phyloP scores from a whole-genome alignment of 2,113 vertebrate genomes.

The Lophochroa leadbeateri region DNA sequence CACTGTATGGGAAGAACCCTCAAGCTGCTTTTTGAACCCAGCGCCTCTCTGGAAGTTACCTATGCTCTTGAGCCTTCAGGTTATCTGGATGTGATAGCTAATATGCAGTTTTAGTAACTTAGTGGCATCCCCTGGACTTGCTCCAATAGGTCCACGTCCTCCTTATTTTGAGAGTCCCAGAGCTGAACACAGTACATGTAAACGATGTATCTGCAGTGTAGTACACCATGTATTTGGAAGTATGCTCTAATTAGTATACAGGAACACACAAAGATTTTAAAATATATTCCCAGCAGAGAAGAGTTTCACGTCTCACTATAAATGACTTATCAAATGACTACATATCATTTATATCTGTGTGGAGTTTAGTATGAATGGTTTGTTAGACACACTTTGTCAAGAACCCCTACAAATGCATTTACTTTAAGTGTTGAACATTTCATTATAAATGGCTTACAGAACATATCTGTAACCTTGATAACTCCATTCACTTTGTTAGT shows the following conservation, averaged over 20 bases:
- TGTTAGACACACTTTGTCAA: slow-evolving; percentile 55
- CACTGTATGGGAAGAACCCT: fast-evolving
- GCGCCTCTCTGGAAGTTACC: not conserved
- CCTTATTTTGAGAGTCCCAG: not conserved
- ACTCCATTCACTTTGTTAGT: slow-evolving; percentile 72
- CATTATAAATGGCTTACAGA: slow-evolving; percentile 69
- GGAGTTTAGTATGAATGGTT: slow-evolving; percentile 39
- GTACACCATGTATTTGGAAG: not conserved
- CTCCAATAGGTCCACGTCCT: not conserved
- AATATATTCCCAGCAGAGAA: not conserved
- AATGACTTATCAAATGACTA: slow-evolving; percentile 36
- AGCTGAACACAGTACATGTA: not conserved
- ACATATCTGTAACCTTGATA: slow-evolving; percentile 73
- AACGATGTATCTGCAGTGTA: not conserved
- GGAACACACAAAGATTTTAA: not conserved
- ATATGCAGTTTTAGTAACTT: not conserved
- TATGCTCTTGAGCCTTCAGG: not conserved
- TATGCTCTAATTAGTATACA: not conserved
- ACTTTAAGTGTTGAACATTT: slow-evolving; percentile 55
- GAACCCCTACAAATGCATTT: slow-evolving; percentile 58
- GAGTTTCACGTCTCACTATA: not conserved
- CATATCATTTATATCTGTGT: slow-evolving; percentile 12
- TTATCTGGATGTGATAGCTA: not conserved
- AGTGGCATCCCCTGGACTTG: not conserved
- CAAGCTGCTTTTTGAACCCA: not conserved